phyloP scores from a whole-genome alignment of 2,888 invertebrate genomes.

The Leucozona laternaria region DNA sequence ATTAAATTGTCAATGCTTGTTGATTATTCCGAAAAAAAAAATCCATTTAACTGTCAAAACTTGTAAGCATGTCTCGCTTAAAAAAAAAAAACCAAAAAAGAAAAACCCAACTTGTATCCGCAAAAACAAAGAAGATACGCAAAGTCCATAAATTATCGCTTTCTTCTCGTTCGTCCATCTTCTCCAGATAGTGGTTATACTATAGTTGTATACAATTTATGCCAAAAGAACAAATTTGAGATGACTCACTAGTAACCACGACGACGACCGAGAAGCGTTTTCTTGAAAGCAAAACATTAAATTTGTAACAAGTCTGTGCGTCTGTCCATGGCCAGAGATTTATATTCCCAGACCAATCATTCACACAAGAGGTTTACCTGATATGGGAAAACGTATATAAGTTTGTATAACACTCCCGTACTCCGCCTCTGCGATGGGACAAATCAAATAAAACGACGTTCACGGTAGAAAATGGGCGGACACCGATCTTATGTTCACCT shows the following conservation, averaged over 20 bases:
- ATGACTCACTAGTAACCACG: constrained; percentile 46
- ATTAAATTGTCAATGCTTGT: constrained; percentile 58
- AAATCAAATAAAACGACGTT: constrained; percentile 60
- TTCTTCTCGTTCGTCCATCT: constrained; percentile 16
- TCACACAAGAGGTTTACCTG: constrained; percentile 26
- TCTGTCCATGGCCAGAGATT: constrained; percentile 22
- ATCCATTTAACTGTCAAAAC: constrained; percentile 49
- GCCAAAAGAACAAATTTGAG: constrained; percentile 41
- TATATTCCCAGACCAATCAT: constrained; percentile 65
- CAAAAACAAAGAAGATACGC: constrained; percentile 36
- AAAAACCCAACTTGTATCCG: constrained; percentile 27
- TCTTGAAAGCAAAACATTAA: constrained; percentile 15
- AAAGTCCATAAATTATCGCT: constrained; percentile 58
- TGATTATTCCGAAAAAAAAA: constrained; percentile 4
- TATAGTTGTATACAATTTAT: constrained; percentile 18
- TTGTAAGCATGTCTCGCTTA: constrained; percentile 30
- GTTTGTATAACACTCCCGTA: constrained; percentile 49
- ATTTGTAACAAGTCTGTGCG: constrained; percentile 67
- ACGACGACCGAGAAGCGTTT: neutral
- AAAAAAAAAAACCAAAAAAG: neutral
- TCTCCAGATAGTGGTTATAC: neutral
- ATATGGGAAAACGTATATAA: constrained; percentile 31
- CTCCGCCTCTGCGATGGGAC: constrained; percentile 3
- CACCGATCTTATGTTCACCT: constrained; percentile 47
- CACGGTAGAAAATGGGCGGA: constrained; percentile 60